Base-by-base conservation (phyloP, 1,140 invertebrate genomes). In the Hylaeus anthracinus region DNA sequence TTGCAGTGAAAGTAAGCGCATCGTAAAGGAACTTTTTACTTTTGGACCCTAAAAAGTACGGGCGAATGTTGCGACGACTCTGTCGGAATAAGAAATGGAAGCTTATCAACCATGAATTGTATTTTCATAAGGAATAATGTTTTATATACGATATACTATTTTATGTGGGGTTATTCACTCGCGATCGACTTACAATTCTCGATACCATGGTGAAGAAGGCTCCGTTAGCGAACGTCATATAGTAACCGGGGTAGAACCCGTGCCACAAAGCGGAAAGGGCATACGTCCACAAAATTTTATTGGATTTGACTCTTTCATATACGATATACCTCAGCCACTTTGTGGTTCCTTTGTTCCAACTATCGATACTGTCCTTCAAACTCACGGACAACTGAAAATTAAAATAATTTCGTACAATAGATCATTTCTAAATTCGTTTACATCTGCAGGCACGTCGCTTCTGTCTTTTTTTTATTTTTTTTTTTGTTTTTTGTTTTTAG, bases 211-310 rank as follows among this genome's bases (percentile, higher is more conserved):
- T 99, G 89, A 98, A 97, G 2, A 99, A 87, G 0, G 97, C 97
- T 14, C 97, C 98, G 45, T 95, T 96, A 45, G 97, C 95, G 93
- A 99, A 99, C 1, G 98, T 98, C 56, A 99, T 90, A 92, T 99
- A 99, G 94, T 99, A 99, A 14, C 99, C 98, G 6, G 98, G 98
- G 94, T 99, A 98, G 92, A 99, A 99, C 74, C 97, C 99, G 94
- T 99, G 99, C 99, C 99, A 99, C 41, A 99, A 90, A 26, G 98
- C 98, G 43, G 98, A 99, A 65, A 99, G 94, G 2, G 95, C 93
- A 93, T 98, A 99, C 2, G 98, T 99, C 65, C 96, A 94, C 14
- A 96, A 84, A 55, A 96, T 96, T 83, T 95, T 94, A 86, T 95
- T 94, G 67, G 93, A 93, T 55, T 94, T 61, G 41, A 94, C 94